Conservation (phyloP, 2,113 vertebrate genomes). For the Myxocyprinus asiaticus region DNA sequence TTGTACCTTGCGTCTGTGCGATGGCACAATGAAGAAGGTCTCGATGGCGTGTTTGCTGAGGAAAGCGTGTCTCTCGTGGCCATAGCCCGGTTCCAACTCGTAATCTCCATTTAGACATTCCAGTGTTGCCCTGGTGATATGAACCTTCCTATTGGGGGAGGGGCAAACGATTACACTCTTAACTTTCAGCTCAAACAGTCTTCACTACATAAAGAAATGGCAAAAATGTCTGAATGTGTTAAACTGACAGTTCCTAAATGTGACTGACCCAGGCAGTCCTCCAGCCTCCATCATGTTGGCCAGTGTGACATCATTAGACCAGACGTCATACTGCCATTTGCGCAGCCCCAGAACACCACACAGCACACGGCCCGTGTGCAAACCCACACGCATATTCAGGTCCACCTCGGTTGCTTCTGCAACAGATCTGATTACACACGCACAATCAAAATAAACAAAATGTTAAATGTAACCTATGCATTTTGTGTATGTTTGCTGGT, state of each 20-base stretch:
- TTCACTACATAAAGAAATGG: neutral
- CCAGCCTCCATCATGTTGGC: conserved; percentile 99
- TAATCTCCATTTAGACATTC: conserved; percentile 97
- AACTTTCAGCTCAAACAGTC: neutral
- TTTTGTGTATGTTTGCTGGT: neutral
- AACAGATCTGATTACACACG: conserved; percentile 81
- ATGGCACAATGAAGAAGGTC: conserved; percentile 97
- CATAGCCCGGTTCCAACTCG: conserved; percentile 92
- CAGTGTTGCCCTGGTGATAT: conserved; percentile 93
- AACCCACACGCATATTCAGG: conserved; percentile 96
- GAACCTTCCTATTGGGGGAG: conserved; percentile 85
- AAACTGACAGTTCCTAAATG: neutral
- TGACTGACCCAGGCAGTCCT: conserved; percentile 92
- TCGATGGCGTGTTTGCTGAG: conserved; percentile 93
- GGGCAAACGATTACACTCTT: neutral
- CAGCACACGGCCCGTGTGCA: conserved; percentile 95
- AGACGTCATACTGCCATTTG: conserved; percentile 98
- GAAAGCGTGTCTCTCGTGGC: conserved; percentile 92
- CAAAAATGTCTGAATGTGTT: neutral
- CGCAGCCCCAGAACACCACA: conserved; percentile 95
- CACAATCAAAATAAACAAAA: conserved; percentile 13
- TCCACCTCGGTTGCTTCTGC: conserved; percentile 98
- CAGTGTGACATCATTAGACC: conserved; percentile 97
- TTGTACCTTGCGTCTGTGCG: conserved; percentile 92
- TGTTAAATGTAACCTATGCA: neutral